These are phyloP conservation scores for Aurelia sp. DNA, from an alignment of 30 jellyfish, hydroid and myxozoan species.

Conservation along the genomic window DNA sequence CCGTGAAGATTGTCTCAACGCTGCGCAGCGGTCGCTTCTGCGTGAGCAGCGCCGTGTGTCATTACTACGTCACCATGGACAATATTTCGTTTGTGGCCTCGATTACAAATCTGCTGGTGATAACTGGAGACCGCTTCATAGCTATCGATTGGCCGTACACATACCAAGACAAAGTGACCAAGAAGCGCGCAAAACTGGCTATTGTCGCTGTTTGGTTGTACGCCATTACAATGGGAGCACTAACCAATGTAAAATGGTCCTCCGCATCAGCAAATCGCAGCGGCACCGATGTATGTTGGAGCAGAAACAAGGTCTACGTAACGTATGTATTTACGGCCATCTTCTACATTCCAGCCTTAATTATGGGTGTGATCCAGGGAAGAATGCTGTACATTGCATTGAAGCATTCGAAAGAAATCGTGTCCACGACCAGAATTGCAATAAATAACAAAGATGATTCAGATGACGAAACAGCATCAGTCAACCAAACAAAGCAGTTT, in stretches of 20 bases:
- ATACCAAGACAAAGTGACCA: slow-evolving; percentile 64
- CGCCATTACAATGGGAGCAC: slow-evolving; percentile 77
- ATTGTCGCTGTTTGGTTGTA: slow-evolving; percentile 80
- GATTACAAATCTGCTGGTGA: slow-evolving; percentile 87
- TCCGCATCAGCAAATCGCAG: slow-evolving; percentile 10
- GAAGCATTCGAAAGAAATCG: slow-evolving; percentile 79
- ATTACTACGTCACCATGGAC: slow-evolving; percentile 74
- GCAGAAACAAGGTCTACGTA: slow-evolving; percentile 35
- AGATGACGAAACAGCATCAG: slow-evolving; percentile 4
- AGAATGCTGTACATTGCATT: slow-evolving; percentile 78
- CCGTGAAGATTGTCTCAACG: slow-evolving; percentile 62
- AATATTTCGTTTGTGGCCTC: slow-evolving; percentile 85
- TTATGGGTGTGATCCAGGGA: slow-evolving; percentile 88
- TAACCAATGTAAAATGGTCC: slow-evolving; percentile 67
- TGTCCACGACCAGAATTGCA: slow-evolving; percentile 32
- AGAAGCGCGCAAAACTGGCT: slow-evolving; percentile 52
- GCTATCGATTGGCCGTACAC: slow-evolving; percentile 85
- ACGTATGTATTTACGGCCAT: slow-evolving; percentile 63
- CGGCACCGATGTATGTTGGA: slow-evolving; percentile 33
- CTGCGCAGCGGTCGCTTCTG: slow-evolving; percentile 67
- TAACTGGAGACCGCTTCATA: slow-evolving; percentile 85
- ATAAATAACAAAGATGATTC: slow-evolving; percentile 28
- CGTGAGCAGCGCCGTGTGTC: slow-evolving; percentile 62
- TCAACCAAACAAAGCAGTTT: slow-evolving; percentile 39
- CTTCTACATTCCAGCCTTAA: slow-evolving; percentile 72